Evolutionary conservation across 2,888 invertebrate species (phyloP).

Genomic region (Leptinotarsa juncta): DNA sequence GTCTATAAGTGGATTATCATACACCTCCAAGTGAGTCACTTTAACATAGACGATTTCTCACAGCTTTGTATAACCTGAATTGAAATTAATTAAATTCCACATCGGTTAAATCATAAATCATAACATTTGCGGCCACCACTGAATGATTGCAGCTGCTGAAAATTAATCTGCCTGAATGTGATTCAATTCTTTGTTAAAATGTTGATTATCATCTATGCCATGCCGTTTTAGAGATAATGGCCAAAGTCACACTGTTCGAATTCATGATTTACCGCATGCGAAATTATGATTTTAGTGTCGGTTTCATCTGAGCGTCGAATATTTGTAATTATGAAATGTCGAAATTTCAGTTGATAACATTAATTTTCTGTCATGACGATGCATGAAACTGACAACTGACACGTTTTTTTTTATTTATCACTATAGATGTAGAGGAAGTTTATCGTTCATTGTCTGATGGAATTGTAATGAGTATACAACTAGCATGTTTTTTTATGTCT

Average conservation of each 20-base stretch:
- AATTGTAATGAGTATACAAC: too few relatives aligned
- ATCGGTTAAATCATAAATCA: constrained; percentile 2
- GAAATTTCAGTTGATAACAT: not conserved
- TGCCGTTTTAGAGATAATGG: not conserved
- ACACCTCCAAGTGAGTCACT: too few relatives aligned
- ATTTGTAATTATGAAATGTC: not conserved
- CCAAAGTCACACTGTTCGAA: constrained; percentile 7
- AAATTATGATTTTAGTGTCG: constrained; percentile 8
- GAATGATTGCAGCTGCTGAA: constrained; percentile 15
- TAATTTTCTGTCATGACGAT: not conserved
- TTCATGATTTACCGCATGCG: not conserved
- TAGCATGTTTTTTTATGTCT: too few relatives aligned
- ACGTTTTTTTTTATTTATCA: too few relatives aligned
- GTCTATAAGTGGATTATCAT: too few relatives aligned
- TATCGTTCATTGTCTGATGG: too few relatives aligned
- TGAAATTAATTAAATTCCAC: constrained; percentile 13
- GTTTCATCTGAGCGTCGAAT: not conserved
- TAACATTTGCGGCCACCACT: constrained; percentile 15
- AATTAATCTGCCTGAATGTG: constrained; percentile 2
- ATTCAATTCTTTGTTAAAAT: constrained; percentile 15
- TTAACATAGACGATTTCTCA: too few relatives aligned
- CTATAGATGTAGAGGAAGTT: too few relatives aligned
- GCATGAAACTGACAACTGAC: not conserved
- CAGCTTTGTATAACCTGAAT: not conserved
- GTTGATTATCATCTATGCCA: constrained; percentile 9